phyloP scores from a whole-genome alignment of 2,113 vertebrate species.

The Syrrhaptes paradoxus region DNA sequence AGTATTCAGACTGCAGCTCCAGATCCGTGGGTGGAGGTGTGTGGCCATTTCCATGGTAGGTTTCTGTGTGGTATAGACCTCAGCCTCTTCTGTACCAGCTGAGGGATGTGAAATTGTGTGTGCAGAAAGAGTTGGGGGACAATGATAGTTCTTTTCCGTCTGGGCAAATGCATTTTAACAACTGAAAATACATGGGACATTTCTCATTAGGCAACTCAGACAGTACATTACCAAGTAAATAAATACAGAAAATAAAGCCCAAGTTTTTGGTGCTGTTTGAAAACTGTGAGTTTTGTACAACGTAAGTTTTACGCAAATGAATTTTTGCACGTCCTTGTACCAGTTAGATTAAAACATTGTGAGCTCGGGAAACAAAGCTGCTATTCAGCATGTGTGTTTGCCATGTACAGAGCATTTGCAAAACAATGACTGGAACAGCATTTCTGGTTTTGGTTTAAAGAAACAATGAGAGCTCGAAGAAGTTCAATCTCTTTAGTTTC shows the following conservation, averaged over 20 bases:
- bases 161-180: neutral
- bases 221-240: neutral
- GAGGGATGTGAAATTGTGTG: accelerated
- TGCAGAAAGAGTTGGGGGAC: neutral
- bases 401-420: neutral
- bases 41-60: neutral
- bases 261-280: neutral
- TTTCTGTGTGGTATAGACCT: neutral
- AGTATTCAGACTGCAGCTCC: neutral
- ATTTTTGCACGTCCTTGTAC: neutral
- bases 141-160: neutral
- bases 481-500: neutral
- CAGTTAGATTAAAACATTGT: neutral
- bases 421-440: neutral
- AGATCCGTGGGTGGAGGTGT: accelerated
- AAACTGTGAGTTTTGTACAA: neutral
- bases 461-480: neutral
- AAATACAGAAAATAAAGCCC: neutral
- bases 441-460: neutral
- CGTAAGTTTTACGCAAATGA: accelerated
- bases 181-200: neutral
- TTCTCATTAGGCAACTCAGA: neutral
- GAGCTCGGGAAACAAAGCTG: neutral
- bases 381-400: accelerated
- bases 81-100: neutral